Evolutionary conservation across 2,797 vertebrate species (phyloP).

Genomic region (Pantherophis vulpinus): DNA sequence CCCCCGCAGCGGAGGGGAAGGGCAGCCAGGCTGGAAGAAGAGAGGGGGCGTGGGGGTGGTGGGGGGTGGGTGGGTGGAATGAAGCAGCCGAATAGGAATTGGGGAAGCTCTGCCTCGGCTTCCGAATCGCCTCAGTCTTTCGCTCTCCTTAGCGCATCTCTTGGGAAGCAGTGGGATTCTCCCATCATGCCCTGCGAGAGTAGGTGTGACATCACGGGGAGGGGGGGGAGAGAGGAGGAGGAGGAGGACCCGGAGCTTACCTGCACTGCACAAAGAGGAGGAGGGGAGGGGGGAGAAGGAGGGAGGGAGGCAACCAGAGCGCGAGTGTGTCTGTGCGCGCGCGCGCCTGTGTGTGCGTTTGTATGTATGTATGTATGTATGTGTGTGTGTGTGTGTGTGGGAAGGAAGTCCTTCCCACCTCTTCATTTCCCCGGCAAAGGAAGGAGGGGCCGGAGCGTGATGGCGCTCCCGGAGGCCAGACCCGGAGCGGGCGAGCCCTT

Average conservation of each 20-base stretch:
- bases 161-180: slow-evolving; percentile 78
- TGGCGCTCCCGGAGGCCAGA: not conserved
- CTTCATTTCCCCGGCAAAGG: not conserved
- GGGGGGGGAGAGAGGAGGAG: not conserved
- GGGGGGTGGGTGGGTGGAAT: not conserved
- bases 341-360: not conserved
- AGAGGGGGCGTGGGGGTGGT: no score
- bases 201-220: slow-evolving; percentile 71
- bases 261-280: slow-evolving; percentile 59
- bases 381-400: no score
- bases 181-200: slow-evolving; percentile 76
- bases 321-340: not conserved
- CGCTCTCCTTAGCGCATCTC: slow-evolving; percentile 71
- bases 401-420: not conserved
- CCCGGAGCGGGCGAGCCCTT: not conserved
- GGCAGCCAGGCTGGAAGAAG: no score
- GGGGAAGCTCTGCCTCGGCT: slow-evolving; percentile 53
- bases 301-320: not conserved
- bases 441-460: not conserved
- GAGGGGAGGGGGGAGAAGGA: not conserved
- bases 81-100: no score
- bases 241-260: slow-evolving; percentile 36
- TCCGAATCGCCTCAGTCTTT: slow-evolving; percentile 66
- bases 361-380: not conserved
- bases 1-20: slow-evolving; percentile 7